Evolutionary conservation across 2,797 vertebrate species (phyloP), one percentile per base, ranked within the genome.

Genomic region (Thalassophryne amazonica): DNA sequence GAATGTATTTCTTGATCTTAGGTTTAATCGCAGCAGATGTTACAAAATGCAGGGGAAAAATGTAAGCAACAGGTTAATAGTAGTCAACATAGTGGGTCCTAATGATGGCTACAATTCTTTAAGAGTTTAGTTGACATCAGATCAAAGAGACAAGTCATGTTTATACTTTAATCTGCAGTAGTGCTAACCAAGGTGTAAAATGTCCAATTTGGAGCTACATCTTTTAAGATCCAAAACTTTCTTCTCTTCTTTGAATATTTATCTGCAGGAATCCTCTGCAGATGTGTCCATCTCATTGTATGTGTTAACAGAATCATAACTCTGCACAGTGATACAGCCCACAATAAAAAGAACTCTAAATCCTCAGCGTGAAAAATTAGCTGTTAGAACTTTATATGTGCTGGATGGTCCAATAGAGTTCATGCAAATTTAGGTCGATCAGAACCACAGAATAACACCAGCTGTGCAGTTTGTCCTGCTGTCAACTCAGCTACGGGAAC

Each of bases 401-500:
- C 60, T 10, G 7, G 51, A 36, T 5, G 43, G 32, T 71, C 52
- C 49, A 45, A 42, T 41, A 29, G 69, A 70, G 76, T 78, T 82
- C 64, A 60, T 33, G 51, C 64, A 67, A 79, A 84, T 84, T 58
- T 83, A 78, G 76, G 80, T 83, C 59, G 37, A 67, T 57, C 49
- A 62, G 48, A 81, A 57, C 62, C 55, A 48, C 73, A 60, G 52
- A 59, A 75, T 52, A 78, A 63, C 60, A 73, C n/a, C 64, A 72
- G 51, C 58, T 61, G 20, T 77, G 78, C 4, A 45, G 64, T 85
- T 65, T 71, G 76, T 64, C 81, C 81, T 43, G 29, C 50, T 48
- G 40, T 45, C 83, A 69, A 60, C 74, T 76, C 14, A 31, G 79
- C 81, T 73, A 57, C 79, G 78, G 80, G 73, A 81, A 83, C 66